These are phyloP conservation scores for Pempheris klunzingeri DNA, from an alignment of 2,797 vertebrate species.

Conservation along the genomic window DNA sequence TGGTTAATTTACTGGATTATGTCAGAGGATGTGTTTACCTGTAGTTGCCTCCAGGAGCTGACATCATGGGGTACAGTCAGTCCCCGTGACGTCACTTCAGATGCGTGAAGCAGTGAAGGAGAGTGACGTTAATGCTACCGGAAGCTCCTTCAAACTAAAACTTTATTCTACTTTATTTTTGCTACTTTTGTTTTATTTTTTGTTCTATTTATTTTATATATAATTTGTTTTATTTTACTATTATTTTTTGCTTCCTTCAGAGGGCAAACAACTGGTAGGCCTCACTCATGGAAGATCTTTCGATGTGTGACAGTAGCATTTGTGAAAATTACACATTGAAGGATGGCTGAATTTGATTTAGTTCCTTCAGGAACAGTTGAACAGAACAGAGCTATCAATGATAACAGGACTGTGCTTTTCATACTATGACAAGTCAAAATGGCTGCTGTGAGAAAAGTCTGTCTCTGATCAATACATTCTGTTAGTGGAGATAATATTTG, in stretches of 20 bases:
- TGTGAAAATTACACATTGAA: not conserved
- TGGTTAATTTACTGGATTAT: not conserved
- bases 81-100: slow-evolving; percentile 80
- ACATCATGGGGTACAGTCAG: slow-evolving; percentile 31
- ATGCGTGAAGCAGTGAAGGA: slow-evolving; percentile 54
- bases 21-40: slow-evolving; percentile 6
- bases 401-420: not conserved
- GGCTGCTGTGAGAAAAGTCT: not conserved
- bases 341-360: not conserved
- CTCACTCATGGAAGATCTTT: not conserved
- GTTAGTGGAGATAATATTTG: not conserved
- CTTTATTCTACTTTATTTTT: accelerated
- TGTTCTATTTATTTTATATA: no score
- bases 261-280: no score
- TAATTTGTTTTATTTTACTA: accelerated
- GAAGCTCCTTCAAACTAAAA: slow-evolving; percentile 65
- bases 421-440: not conserved
- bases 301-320: not conserved
- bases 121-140: not conserved
- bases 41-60: slow-evolving; percentile 6
- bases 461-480: not conserved
- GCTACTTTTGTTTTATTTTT: no score
- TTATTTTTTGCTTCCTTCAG: not conserved
- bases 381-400: no score
- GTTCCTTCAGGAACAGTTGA: no score